phyloP scores from a whole-genome alignment of 2,113 vertebrate genomes.

The Scolopax mira region DNA sequence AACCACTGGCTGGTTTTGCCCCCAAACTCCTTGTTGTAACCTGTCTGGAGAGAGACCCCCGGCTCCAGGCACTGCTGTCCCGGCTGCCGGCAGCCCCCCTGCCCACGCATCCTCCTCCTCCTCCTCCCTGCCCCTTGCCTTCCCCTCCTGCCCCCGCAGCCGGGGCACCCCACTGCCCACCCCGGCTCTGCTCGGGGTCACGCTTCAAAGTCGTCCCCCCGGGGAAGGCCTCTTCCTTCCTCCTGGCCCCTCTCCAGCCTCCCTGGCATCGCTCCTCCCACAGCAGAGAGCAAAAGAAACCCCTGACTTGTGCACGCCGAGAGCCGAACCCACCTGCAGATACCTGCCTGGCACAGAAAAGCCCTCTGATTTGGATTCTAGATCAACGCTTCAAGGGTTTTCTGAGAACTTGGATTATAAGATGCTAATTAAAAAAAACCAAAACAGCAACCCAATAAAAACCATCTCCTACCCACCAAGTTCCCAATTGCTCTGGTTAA shows the following conservation, averaged over 20 bases:
- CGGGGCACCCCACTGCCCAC: not conserved
- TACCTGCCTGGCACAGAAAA: not conserved
- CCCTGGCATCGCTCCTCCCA: not conserved
- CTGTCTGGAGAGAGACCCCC: not conserved
- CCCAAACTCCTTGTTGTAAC: not conserved
- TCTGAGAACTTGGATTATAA: not conserved
- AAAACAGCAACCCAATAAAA: not conserved
- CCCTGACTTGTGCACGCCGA: not conserved
- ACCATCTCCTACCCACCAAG: not conserved
- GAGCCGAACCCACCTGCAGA: constrained; percentile 2
- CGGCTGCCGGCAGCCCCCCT: not conserved
- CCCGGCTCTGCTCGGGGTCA: not conserved
- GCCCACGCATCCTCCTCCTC: not conserved
- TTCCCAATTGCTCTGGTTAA: not conserved
- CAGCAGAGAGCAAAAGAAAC: constrained; percentile 23
- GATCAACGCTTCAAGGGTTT: not conserved
- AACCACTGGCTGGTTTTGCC: not conserved
- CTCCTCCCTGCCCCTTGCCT: not conserved
- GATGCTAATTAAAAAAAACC: not conserved
- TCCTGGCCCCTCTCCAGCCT: constrained; percentile 37
- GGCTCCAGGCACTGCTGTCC: not conserved
- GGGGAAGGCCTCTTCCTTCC: constrained; percentile 9
- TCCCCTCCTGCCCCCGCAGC: not conserved
- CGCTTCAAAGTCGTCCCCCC: not conserved
- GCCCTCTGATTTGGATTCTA: not conserved